Conservation (phyloP, 2,797 vertebrate species). For the Xenops minutus region DNA sequence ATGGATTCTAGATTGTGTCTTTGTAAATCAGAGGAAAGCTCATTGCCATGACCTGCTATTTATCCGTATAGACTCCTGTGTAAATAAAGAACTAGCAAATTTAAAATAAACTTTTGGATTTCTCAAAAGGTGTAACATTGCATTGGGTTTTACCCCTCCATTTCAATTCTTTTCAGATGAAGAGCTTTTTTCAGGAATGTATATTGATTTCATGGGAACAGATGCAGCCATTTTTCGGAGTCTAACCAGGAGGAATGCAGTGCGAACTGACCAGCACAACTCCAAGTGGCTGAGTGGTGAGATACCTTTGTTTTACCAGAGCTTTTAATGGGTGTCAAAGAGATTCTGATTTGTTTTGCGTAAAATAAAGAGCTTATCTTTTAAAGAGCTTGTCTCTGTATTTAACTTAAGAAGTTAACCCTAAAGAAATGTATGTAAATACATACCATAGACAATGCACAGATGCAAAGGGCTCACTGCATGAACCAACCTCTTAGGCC, state of each 20-base stretch:
- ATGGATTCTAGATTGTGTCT: neutral
- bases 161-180: slow-evolving; percentile 81
- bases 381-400: neutral
- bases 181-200: slow-evolving; percentile 98
- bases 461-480: neutral
- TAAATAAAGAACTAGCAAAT: neutral
- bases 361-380: neutral
- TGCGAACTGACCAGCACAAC: slow-evolving; percentile 96
- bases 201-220: slow-evolving; percentile 99
- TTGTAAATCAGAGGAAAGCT: neutral
- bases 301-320: neutral
- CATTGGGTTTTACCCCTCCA: neutral
- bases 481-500: neutral
- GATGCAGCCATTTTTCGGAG: slow-evolving; percentile 98
- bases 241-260: slow-evolving; percentile 90
- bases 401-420: neutral
- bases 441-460: neutral
- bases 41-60: neutral
- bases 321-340: neutral
- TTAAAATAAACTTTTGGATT: neutral
- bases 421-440: neutral
- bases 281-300: slow-evolving; percentile 98
- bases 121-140: neutral
- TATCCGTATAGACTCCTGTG: neutral
- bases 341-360: neutral